Evolutionary conservation across 1,140 invertebrate species (phyloP).

Genomic region (Drosophila fuyamai): DNA sequence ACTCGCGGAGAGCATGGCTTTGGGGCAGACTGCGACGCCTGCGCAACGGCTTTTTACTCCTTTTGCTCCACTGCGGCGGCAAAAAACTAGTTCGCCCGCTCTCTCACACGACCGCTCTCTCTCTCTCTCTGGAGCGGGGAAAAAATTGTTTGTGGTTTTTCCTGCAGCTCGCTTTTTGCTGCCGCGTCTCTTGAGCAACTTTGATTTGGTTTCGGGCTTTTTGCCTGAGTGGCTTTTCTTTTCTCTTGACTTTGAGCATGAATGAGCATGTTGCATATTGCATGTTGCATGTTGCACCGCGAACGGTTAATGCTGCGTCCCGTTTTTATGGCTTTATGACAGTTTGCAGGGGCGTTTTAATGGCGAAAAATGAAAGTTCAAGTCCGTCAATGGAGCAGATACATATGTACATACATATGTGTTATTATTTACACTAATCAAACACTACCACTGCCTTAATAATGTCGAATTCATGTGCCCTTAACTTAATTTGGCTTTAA

Average conservation of each 20-base stretch:
- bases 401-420: not conserved
- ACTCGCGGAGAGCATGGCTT: conserved; percentile 27
- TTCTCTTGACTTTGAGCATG: conserved; percentile 67
- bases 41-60: conserved; percentile 73
- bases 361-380: conserved; percentile 54
- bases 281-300: conserved; percentile 17
- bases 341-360: conserved; percentile 35
- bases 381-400: conserved; percentile 12
- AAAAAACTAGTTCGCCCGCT: conserved; percentile 34
- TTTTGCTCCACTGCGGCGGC: conserved; percentile 40
- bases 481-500: no score
- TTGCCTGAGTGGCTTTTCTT: conserved; percentile 69
- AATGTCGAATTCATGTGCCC: no score
- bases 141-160: conserved; percentile 82
- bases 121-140: conserved; percentile 17
- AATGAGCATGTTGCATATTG: conserved; percentile 58
- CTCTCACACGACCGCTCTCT: conserved; percentile 12
- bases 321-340: conserved; percentile 51
- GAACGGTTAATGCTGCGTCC: conserved; percentile 6
- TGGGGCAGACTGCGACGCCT: conserved; percentile 63
- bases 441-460: no score
- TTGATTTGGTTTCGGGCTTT: conserved; percentile 73
- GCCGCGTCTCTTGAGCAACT: conserved; percentile 69
- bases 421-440: no score
- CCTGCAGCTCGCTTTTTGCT: conserved; percentile 39